A percentile compares a stretch with the other conserved stretches of the same genome.
Conservation (phyloP, 2,888 invertebrate species). For the Spisula solida region DNA sequence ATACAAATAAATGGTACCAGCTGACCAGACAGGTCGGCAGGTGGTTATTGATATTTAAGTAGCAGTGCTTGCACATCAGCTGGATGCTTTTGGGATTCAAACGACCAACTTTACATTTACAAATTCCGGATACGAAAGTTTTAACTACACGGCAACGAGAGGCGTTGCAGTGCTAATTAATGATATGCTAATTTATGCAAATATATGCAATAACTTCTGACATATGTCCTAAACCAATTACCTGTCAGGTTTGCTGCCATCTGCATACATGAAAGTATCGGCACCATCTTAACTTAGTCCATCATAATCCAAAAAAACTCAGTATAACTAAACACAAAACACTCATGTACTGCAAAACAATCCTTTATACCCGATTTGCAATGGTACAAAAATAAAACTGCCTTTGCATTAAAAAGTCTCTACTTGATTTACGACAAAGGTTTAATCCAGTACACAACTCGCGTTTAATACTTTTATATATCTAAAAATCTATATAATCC, state of each 20-base stretch:
- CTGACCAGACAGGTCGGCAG: no score
- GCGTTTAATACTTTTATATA: slow-evolving; percentile 17
- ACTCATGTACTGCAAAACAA: not conserved
- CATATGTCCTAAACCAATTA: slow-evolving; percentile 17
- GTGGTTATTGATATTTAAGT: no score
- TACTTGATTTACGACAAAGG: not conserved
- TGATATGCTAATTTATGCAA: no score
- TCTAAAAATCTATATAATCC: slow-evolving; percentile 37
- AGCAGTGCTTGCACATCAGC: no score
- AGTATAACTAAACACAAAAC: not conserved
- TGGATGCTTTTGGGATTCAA: no score
- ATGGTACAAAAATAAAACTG: not conserved
- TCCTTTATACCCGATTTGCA: not conserved
- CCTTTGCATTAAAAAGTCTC: slow-evolving; percentile 1
- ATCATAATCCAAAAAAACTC: not conserved
- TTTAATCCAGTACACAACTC: slow-evolving; percentile 1
- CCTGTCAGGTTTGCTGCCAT: slow-evolving; percentile 66
- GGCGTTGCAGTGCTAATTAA: no score
- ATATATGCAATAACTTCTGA: no score
- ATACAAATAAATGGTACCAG: no score
- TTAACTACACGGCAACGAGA: no score
- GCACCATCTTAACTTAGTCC: slow-evolving; percentile 13
- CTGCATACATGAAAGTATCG: slow-evolving; percentile 68
- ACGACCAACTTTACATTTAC: no score
- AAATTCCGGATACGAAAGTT: no score